These are phyloP conservation scores for Liodrosophila aerea DNA, from an alignment of 2,888 invertebrate genomes.

Conservation along the genomic window DNA sequence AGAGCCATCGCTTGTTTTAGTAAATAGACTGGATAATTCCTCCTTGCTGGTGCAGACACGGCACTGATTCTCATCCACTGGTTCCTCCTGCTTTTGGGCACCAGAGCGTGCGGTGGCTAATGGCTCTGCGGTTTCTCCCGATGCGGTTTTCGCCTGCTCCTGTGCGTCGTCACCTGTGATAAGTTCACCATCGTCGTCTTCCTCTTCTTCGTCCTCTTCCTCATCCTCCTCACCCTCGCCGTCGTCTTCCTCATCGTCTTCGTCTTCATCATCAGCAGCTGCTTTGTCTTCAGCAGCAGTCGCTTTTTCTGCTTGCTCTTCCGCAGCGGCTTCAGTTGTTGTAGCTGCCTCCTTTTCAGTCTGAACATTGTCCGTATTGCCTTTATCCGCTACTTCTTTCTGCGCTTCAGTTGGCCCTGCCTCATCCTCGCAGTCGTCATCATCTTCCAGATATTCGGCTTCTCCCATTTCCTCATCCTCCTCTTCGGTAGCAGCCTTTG, in stretches of 20 bases:
- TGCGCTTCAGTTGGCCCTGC: conserved; percentile 11
- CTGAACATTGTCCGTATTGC: conserved; percentile 17
- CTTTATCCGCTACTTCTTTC: conserved; percentile 17
- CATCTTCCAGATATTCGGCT: conserved; percentile 60
- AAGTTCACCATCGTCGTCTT: conserved; percentile 54
- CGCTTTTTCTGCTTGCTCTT: conserved; percentile 7
- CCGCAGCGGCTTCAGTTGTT: conserved; percentile 14
- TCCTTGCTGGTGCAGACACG: conserved; percentile 80
- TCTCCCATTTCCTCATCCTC: conserved; percentile 49
- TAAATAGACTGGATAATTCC: conserved; percentile 79
- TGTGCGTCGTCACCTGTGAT: conserved; percentile 62
- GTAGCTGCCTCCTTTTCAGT: conserved; percentile 12
- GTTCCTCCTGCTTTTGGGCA: conserved; percentile 51
- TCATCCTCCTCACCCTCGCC: conserved; percentile 21
- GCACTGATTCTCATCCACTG: conserved; percentile 80
- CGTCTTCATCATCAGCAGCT: conserved; percentile 20
- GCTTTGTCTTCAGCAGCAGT: conserved; percentile 32
- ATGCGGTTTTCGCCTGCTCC: conserved; percentile 1
- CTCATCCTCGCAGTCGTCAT: conserved; percentile 29
- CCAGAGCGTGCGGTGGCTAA: conserved; percentile 42
- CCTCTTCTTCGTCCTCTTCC: conserved; percentile 27
- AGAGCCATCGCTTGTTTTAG: conserved; percentile 62
- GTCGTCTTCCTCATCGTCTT: conserved; percentile 18
- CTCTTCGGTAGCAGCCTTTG: not conserved
- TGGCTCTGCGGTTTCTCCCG: conserved; percentile 27